phyloP scores from a whole-genome alignment of 2,113 vertebrate species.

The Psilopsiagon aurifrons region DNA sequence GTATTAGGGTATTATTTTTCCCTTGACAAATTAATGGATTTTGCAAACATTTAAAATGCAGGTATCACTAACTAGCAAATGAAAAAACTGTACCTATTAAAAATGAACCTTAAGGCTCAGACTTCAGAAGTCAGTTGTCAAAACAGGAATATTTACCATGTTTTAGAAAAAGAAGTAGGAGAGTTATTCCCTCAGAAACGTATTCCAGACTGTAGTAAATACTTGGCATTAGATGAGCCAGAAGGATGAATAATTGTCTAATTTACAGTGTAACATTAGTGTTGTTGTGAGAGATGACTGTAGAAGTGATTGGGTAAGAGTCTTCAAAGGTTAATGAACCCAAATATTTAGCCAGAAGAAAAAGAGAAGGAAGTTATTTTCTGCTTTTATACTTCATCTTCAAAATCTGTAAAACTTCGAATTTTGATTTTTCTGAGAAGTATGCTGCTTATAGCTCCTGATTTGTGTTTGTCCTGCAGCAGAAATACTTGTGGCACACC shows the following conservation, averaged over 20 bases:
- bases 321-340: not conserved
- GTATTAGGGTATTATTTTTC: constrained; percentile 35
- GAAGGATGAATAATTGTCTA: not conserved
- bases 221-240: not conserved
- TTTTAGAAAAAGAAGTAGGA: not conserved
- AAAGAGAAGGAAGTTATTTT: not conserved
- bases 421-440: not conserved
- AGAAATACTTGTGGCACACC: accelerated
- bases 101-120: constrained; percentile 21
- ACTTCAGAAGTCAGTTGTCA: constrained; percentile 7
- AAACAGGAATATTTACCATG: not conserved
- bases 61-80: not conserved
- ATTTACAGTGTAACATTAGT: not conserved
- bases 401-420: not conserved
- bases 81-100: constrained; percentile 42
- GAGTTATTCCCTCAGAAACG: not conserved
- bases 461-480: not conserved
- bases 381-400: not conserved
- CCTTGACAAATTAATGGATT: constrained; percentile 45
- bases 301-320: not conserved
- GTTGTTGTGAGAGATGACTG: not conserved
- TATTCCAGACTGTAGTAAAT: not conserved
- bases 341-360: not conserved
- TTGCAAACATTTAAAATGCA: not conserved
- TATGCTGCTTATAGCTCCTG: not conserved